Evolutionary conservation across 2,113 vertebrate species (phyloP), one percentile per base, ranked within the genome.

Genomic region (Amphiprion percula): DNA sequence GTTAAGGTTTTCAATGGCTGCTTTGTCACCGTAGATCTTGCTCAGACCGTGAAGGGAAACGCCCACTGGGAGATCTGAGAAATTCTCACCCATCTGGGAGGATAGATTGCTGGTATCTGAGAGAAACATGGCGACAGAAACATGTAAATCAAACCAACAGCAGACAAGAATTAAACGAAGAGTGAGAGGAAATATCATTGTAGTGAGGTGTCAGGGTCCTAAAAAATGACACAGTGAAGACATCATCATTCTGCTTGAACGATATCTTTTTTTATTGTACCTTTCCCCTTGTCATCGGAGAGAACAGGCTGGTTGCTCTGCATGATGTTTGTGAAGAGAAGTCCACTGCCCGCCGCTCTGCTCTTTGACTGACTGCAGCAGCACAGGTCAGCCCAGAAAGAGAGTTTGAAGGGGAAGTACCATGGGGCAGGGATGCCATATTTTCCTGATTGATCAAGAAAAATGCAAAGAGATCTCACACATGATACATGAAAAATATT

Each of bases 341-440:
- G 88, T 56, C 95, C 94, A 76, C 82, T 93, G 50, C 64, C 73
- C 50, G 81, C 89, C 50, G 81, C 89, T 5, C 77, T 92, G 11
- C 39, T 91, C 61, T 93, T 92, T 39, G 91, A 69, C 21, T 86
- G 92, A 3, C 83, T 68, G 60, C 82, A 87, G 41, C 94, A 89
- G 65, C 94, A 96, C 83, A 94, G 85, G 14, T 97, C 94, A 0
- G 92, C 65, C 97, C 98, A 99, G 88, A 97, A 99, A n/a, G 97
- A 98, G 1, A 94, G 94, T 68, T 95, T 95, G 80, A 99, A 71
- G 0, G 96, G 97, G 85, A 99, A 99, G 93, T 98, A 98, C 98
- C 98, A 99, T 0, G 96, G 96, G 33, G 95, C 93, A 46, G 96
- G 92, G 80, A 99, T 96, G 37, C 98, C 97, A 0, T 98, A 99